These are phyloP conservation scores for Diarsia rubi DNA, from an alignment of 2,888 invertebrate species.

Conservation along the genomic window DNA sequence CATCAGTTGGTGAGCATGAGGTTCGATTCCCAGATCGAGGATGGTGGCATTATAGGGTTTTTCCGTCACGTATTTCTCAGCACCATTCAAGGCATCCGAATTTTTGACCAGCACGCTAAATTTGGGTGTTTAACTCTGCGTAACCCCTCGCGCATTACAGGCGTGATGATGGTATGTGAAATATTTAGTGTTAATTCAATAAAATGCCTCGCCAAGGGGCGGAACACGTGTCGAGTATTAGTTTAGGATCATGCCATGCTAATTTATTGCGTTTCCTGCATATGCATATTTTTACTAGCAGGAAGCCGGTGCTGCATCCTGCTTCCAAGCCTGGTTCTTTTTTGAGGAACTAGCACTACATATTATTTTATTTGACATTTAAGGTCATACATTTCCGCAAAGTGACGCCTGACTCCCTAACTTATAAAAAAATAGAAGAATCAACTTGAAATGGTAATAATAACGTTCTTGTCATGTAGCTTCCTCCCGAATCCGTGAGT, in stretches of 20 bases:
- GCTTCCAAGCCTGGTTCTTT: neutral
- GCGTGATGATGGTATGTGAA: too few species aligned
- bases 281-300: neutral
- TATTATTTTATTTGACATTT: neutral
- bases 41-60: too few species aligned
- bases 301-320: neutral
- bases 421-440: neutral
- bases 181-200: too few species aligned
- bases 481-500: constrained; percentile 91
- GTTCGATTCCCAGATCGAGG: too few species aligned
- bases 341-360: neutral
- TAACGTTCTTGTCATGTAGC: constrained; percentile 75
- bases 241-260: too few species aligned
- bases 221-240: neutral
- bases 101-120: too few species aligned
- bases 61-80: too few species aligned
- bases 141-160: too few species aligned
- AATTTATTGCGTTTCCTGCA: too few species aligned
- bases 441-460: neutral
- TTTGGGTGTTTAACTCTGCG: too few species aligned
- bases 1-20: too few species aligned
- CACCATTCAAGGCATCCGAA: too few species aligned
- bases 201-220: neutral
- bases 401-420: neutral
- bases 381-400: neutral